Base-by-base conservation (phyloP, 2,888 invertebrate species). In the Chymomyza caudatula region DNA sequence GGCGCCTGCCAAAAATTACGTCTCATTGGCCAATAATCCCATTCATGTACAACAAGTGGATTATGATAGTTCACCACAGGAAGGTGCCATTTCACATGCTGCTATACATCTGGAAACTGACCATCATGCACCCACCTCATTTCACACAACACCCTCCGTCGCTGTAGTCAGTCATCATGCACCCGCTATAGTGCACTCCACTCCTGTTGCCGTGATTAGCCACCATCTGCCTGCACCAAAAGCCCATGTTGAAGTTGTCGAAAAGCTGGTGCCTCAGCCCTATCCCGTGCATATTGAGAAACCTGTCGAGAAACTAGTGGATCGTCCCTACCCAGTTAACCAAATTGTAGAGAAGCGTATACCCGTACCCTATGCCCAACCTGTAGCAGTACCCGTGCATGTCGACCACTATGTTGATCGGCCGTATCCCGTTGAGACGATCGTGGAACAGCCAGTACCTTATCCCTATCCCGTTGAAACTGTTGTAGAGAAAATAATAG, bases 321-420 rank as follows among this genome's bases (percentile, higher is more conserved):
- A 90, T 57, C 88, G 92, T 2, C 93, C 92, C 0, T 92, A 92
- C 53, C 77, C 91, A 1, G 90, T 77, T 11, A 73, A 84, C 3
- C 76, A 87, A 51, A 73, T 92, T 1, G 88, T 93, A 1, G 92
- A 93, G 69, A 92, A 92, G 67, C 92, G 89, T 61, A 87, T 90
- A 13, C 88, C 88, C 2, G 81, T 91, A 3, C 81, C 92, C 91
- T 94, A 89, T 58, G 87, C 89, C 4, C 92, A 93, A 4, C 92
- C 92, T 0, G 90, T 92, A 0, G 91, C 92, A 20, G 83, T 89
- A 4, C 89, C 90, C 0, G 78, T 87, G 0, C 89, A 92, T 11
- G 89, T 92, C 0, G 92, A 93, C 53, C 92, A 91, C 69, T 86
- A 91, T 5, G 90, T 93, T 0, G 92, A 93, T 72, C 92, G 92